Evolutionary conservation across 2,888 invertebrate species (phyloP), one percentile per base, ranked within the genome.

Genomic region (Eupithecia inturbata): DNA sequence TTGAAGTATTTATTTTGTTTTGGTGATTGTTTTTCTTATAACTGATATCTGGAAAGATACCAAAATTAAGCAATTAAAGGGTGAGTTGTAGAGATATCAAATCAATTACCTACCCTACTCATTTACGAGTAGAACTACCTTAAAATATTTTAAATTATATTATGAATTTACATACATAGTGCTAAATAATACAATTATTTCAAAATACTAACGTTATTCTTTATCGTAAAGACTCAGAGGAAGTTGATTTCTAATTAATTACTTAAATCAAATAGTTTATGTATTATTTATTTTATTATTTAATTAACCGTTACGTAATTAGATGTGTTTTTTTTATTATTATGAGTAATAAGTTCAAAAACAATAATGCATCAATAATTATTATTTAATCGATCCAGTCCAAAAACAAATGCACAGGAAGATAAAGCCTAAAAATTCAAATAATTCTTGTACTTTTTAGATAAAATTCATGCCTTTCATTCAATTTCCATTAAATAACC

Each of bases 61-160:
- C 90, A 92, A 91, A 89, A 92, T 92, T 92, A 89, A 89, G 88
- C 85, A 88, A 83, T 73, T 91, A 82, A 90, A 90, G 82, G 89
- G 92, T 92, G 73, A 89, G 91, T 87, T 36, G 26, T 26, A 57
- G 1, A 57, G 26, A 26, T 26, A 26, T 14, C 26, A 26, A 57
- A 57, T 26, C 14, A 57, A 57, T 26, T 12, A 53, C 9, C 10
- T 10, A 9, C n/a, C n/a, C n/a, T n/a, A 22, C 22, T 22, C 12
- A 26, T 57, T 26, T 57, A 22, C 22, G n/a, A 22, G 53, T 22
- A 45, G 16, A 1, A n/a, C 5, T 19, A 49, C n/a, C 9, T 49
- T 7, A 3, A 49, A n/a, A 10, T 53, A 26, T 53, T 10, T 22
- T n/a, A 0, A 0, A 22, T 49, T 0, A 49, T 49, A 12, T 26